Percentiles rank a stretch among this genome's conserved stretches.
Conservation (phyloP, 2,113 vertebrate species). For the Percopsis transmontana region DNA sequence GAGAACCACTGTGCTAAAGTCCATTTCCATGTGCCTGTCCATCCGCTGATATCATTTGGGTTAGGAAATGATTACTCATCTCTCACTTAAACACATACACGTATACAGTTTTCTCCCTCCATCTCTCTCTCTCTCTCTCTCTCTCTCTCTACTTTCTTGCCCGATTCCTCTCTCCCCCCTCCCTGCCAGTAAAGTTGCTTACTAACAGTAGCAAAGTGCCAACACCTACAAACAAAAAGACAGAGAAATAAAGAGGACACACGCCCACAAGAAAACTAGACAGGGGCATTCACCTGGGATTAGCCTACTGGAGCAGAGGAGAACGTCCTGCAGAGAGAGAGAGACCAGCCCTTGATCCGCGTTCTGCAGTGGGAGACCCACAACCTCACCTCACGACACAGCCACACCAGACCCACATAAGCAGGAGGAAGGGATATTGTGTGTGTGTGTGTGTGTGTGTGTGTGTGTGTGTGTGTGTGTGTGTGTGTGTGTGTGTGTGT, state of each 20-base stretch:
- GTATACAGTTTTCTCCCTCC: slow-evolving; percentile 16
- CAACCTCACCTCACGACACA: slow-evolving; percentile 23
- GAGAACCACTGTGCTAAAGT: too few relatives aligned
- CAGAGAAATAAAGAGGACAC: not conserved
- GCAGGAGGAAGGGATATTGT: not conserved
- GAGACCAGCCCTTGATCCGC: slow-evolving; percentile 29
- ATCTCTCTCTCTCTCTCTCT: slow-evolving; percentile 7
- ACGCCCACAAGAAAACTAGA: too few relatives aligned
- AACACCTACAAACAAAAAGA: not conserved
- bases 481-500: too few relatives aligned
- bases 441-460: slow-evolving; percentile 36
- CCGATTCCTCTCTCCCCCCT: not conserved
- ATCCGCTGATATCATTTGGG: too few relatives aligned
- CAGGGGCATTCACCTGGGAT: not conserved
- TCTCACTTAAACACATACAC: slow-evolving; percentile 24
- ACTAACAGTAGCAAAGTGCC: not conserved
- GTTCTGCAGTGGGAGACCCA: slow-evolving; percentile 35
- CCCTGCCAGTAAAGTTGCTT: too few relatives aligned
- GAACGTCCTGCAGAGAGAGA: slow-evolving; percentile 3
- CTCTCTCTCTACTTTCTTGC: too few relatives aligned
- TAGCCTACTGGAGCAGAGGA: slow-evolving; percentile 4
- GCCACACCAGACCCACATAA: slow-evolving; percentile 28
- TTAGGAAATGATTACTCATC: too few relatives aligned
- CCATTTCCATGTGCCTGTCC: too few relatives aligned
- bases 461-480: too few relatives aligned